Percentiles rank a stretch among this genome's conserved stretches.
phyloP scores from a whole-genome alignment of 2,888 invertebrate species.

The Agrotis clavis region DNA sequence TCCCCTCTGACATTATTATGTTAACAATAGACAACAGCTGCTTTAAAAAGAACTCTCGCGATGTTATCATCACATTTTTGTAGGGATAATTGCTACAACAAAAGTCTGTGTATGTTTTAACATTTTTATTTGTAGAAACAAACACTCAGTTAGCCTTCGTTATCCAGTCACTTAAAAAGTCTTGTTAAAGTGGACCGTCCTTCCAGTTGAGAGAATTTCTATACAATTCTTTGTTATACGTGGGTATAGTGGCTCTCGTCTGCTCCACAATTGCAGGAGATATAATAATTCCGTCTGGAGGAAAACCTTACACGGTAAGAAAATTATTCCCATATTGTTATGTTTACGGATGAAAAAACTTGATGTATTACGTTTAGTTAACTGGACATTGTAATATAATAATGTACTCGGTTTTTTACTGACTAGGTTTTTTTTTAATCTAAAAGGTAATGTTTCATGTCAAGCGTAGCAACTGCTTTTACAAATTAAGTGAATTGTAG shows the following conservation, averaged over 20 bases:
- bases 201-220: conserved; percentile 62
- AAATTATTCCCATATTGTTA: conserved; percentile 57
- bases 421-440: conserved; percentile 22
- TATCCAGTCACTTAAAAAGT: conserved; percentile 65
- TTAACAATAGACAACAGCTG: conserved; percentile 28
- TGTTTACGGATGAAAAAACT: conserved; percentile 53
- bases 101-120: conserved; percentile 18
- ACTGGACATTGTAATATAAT: conserved; percentile 42
- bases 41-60: neutral
- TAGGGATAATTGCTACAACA: conserved; percentile 26
- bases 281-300: conserved; percentile 55
- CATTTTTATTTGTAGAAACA: conserved; percentile 53
- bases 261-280: conserved; percentile 61
- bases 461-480: conserved; percentile 16
- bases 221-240: conserved; percentile 63
- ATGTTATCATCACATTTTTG: conserved; percentile 38
- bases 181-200: conserved; percentile 65
- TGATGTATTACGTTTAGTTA: conserved; percentile 46
- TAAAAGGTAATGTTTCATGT: conserved; percentile 39
- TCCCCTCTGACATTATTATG: conserved; percentile 10
- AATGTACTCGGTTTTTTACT: conserved; percentile 41
- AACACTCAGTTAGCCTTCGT: conserved; percentile 64
- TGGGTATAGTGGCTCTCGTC: conserved; percentile 62
- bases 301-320: conserved; percentile 53
- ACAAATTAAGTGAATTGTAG: conserved; percentile 35